Percentiles rank a stretch among this genome's conserved stretches.
Evolutionary conservation across 2,797 vertebrate species (phyloP).

Genomic region (Calcarius lapponicus): DNA sequence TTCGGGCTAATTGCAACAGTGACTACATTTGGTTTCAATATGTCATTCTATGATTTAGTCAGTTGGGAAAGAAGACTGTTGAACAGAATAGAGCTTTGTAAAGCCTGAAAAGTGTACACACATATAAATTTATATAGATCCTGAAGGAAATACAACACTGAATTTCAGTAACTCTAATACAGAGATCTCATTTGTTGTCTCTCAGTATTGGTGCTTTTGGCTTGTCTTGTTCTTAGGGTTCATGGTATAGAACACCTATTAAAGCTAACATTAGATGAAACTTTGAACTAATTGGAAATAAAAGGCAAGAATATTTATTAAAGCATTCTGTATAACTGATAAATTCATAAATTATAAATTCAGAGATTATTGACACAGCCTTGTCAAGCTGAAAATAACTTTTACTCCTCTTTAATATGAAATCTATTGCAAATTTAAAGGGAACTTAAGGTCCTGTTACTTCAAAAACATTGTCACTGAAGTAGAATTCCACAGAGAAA

Average conservation of each 20-base stretch:
- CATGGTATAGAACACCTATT: not conserved
- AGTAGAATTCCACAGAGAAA: not conserved
- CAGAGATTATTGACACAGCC: not conserved
- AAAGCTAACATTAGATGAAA: not conserved
- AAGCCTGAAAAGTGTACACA: not conserved
- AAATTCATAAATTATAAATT: not conserved
- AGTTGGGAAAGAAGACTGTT: not conserved
- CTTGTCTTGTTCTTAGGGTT: not conserved
- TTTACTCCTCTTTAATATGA: not conserved
- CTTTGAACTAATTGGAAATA: not conserved
- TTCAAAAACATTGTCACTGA: not conserved
- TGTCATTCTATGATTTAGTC: not conserved
- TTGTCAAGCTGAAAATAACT: not conserved
- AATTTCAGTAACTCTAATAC: not conserved
- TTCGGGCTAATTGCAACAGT: not conserved
- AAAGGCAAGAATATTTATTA: not conserved
- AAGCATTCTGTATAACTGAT: not conserved
- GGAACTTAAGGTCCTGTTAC: not conserved
- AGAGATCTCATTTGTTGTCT: not conserved
- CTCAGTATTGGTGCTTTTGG: not conserved
- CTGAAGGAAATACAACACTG: not conserved
- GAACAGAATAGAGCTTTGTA: not conserved
- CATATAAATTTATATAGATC: not conserved
- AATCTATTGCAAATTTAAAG: not conserved
- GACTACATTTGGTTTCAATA: not conserved